Evolutionary conservation across 2,888 invertebrate species (phyloP), one percentile per base, ranked within the genome.

Genomic region (Punctoribates punctum): DNA sequence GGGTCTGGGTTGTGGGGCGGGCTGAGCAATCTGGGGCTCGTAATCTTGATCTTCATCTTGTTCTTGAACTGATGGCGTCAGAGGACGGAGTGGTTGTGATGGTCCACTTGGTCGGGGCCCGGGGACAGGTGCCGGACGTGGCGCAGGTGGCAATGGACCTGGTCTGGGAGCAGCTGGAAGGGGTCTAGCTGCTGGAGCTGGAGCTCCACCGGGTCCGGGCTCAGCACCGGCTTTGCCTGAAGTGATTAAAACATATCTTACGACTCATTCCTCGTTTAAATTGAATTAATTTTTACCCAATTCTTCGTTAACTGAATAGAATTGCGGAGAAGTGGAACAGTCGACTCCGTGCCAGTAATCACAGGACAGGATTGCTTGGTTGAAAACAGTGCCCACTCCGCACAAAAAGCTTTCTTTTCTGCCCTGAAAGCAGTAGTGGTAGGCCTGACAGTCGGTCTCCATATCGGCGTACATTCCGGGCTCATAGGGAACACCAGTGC

Each of bases 401-500:
- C 82, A 82, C 15, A 82, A 75, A 78, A 82, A 82, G 27, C 79
- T 79, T 0, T 93, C 81, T 74, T 80, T 81, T n/a, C 81, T 77
- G 29, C 80, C 79, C 75, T 81, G 80, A 74, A 81, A 79, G 62
- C 82, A 82, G 20, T 82, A 79, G 74, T 82, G 82, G 79, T 82
- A 82, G 15, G 79, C 81, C 74, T 79, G 78, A 73, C 80, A 80
- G 17, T 70, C 76, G 79, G 93, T 90, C 84, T 93, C 93, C 0
- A 91, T 89, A 82, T 93, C 92, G n/a, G 93, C 93, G 83, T 93
- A 93, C 89, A 93, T 93, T 80, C 93, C 93, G 1, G 93, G 93
- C 70, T 79, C 78, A 25, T 89, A 89, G 0, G 93, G 92, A 54
- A 93, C 92, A 80, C 89, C 87, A 73, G 88, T 86, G 82, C 93